Conservation (phyloP, 2,113 vertebrate species). For the Ceyx cyanopectus region DNA sequence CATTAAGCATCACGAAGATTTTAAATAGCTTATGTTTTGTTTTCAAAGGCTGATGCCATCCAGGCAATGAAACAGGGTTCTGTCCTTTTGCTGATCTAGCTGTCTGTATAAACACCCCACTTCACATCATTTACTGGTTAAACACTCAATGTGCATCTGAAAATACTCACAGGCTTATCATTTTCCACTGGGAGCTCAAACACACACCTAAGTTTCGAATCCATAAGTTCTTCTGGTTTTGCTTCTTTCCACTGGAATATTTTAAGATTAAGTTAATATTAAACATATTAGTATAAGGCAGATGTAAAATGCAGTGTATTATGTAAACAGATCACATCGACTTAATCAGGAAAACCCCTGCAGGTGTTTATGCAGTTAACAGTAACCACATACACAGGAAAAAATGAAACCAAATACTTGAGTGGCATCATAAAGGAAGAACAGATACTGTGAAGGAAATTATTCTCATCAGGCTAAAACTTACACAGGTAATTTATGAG, state of each 20-base stretch:
- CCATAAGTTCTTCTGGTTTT: constrained; percentile 98
- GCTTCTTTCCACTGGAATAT: constrained; percentile 96
- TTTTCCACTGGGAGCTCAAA: constrained; percentile 96
- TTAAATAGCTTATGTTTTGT: background rate
- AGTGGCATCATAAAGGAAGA: background rate
- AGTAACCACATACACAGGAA: background rate
- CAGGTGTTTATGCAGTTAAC: background rate
- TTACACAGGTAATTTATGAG: background rate
- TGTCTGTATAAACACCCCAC: background rate
- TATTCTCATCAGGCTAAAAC: background rate
- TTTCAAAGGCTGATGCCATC: background rate
- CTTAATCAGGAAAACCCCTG: constrained; percentile 40
- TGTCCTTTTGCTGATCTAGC: background rate
- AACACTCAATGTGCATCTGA: background rate
- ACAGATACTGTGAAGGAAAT: background rate
- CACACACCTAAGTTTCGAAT: constrained; percentile 98
- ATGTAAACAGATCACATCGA: constrained; percentile 18
- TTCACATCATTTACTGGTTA: background rate
- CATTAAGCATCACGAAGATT: background rate
- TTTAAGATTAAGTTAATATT: constrained; percentile 65
- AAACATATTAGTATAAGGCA: constrained; percentile 54
- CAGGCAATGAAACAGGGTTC: background rate
- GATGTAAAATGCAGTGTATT: constrained; percentile 19
- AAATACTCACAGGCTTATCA: constrained; percentile 92
- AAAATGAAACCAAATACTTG: background rate